phyloP scores from a whole-genome alignment of 2,888 invertebrate genomes.

The Caenorhabditis japonica region DNA sequence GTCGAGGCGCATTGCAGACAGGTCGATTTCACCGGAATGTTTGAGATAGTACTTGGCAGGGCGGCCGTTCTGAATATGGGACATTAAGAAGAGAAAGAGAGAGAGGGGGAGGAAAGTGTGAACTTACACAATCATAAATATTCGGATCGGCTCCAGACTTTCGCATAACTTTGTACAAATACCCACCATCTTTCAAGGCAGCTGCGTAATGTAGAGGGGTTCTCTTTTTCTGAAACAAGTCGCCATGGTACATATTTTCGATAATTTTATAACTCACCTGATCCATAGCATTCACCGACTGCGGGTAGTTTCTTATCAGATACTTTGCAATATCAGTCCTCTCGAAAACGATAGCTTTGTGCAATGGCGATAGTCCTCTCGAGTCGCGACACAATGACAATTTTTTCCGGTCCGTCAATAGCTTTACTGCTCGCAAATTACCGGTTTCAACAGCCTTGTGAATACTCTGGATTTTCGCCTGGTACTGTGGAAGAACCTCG shows the following conservation, averaged over 20 bases:
- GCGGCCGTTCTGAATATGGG: constrained; percentile 76
- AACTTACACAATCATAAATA: constrained; percentile 80
- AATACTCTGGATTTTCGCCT: constrained; percentile 79
- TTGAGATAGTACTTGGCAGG: constrained; percentile 78
- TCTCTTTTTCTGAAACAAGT: constrained; percentile 82
- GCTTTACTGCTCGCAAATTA: constrained; percentile 79
- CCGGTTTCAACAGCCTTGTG: constrained; percentile 79
- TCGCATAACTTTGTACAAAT: constrained; percentile 82
- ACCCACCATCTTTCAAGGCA: constrained; percentile 81
- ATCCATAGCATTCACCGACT: constrained; percentile 78
- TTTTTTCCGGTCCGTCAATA: constrained; percentile 80
- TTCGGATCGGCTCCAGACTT: constrained; percentile 83
- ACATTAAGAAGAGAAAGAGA: background rate
- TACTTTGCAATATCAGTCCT: constrained; percentile 87
- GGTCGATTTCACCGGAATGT: constrained; percentile 77
- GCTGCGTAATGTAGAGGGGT: constrained; percentile 84
- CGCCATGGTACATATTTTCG: no score
- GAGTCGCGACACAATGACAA: constrained; percentile 78
- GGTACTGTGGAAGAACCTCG: constrained; percentile 87
- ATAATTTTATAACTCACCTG: constrained; percentile 67
- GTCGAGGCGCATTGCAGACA: constrained; percentile 76
- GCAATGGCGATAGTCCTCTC: constrained; percentile 74
- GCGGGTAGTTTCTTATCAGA: constrained; percentile 80
- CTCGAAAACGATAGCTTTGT: constrained; percentile 81
- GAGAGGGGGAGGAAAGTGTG: no score